Percentiles rank a stretch among this genome's conserved stretches.
These are phyloP conservation scores for Pseudomyrmex gracilis DNA, from an alignment of 1,140 invertebrate genomes.

Conservation along the genomic window DNA sequence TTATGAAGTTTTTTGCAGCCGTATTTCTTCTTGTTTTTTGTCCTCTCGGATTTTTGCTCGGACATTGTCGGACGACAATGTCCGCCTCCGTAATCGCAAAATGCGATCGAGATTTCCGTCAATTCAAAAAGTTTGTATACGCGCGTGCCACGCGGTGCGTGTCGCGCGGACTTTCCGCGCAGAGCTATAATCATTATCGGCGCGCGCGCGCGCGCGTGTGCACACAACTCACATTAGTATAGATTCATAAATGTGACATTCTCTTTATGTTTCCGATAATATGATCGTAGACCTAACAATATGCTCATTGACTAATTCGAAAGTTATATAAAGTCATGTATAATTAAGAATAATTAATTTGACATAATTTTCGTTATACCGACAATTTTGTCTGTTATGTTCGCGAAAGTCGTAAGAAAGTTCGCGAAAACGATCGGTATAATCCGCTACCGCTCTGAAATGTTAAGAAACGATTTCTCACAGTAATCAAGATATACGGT, in stretches of 20 bases:
- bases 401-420: constrained; percentile 4
- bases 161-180: constrained; percentile 1
- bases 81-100: not conserved
- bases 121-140: not conserved
- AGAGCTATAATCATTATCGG: constrained; percentile 29
- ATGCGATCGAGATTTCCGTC: constrained; percentile 1
- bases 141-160: not conserved
- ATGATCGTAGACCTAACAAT: not conserved
- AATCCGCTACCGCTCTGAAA: constrained; percentile 5
- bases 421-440: constrained; percentile 18
- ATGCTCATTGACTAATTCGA: too few species aligned
- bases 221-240: not conserved
- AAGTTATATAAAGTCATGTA: not conserved
- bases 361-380: not conserved
- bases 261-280: not conserved
- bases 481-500: constrained; percentile 44
- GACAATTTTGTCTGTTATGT: not conserved
- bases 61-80: not conserved
- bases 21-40: not conserved
- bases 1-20: too few species aligned
- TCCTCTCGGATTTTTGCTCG: not conserved
- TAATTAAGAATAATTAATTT: not conserved
- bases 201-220: not conserved
- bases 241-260: constrained; percentile 4
- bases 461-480: constrained; percentile 9